Conservation (phyloP, 2,888 invertebrate species). For the Xestoiulus laeticollis region DNA sequence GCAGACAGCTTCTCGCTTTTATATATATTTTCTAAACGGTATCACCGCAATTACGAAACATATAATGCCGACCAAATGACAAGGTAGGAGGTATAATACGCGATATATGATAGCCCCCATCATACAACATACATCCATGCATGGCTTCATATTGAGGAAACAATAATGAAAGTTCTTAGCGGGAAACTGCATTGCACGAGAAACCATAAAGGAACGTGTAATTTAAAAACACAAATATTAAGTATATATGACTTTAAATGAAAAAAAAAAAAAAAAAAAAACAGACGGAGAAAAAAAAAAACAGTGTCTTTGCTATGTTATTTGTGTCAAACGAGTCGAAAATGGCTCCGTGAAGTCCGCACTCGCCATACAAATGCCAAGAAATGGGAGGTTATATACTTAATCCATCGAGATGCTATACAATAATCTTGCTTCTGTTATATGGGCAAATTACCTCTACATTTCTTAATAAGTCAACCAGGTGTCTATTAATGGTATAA, state of each 20-base stretch:
- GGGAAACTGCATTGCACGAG: background rate
- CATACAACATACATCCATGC: background rate
- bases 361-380: background rate
- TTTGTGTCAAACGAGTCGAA: background rate
- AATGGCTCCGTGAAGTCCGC: constrained; percentile 4
- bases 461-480: background rate
- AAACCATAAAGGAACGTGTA: background rate
- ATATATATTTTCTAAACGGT: background rate
- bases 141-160: background rate
- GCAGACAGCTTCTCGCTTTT: background rate
- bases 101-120: too few relatives aligned
- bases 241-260: background rate
- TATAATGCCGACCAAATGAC: background rate
- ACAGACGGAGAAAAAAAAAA: background rate
- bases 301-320: background rate
- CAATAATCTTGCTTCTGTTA: too few relatives aligned
- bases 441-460: background rate
- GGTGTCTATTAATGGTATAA: background rate
- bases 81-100: background rate
- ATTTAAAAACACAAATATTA: background rate
- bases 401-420: too few relatives aligned
- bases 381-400: background rate
- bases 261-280: background rate
- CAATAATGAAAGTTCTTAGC: background rate
- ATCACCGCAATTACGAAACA: constrained; percentile 19